Conservation (phyloP, 2,797 vertebrate genomes). For the Lithobates pipiens region DNA sequence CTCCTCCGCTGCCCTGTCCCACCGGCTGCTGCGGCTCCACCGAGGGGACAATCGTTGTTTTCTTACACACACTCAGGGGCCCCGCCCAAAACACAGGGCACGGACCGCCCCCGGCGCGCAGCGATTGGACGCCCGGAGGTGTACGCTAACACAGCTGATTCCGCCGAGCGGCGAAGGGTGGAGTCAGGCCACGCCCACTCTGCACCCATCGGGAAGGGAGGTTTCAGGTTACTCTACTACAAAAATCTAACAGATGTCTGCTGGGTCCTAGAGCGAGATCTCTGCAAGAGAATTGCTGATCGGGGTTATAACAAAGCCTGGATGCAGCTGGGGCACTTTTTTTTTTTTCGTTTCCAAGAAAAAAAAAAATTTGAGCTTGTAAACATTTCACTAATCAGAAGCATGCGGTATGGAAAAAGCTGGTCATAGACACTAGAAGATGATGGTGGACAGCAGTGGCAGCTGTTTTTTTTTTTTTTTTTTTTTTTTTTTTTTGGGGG, state of each 20-base stretch:
- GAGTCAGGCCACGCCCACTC: neutral
- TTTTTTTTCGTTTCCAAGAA: too few relatives aligned
- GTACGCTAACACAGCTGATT: neutral
- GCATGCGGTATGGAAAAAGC: neutral
- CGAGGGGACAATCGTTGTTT: conserved; percentile 1
- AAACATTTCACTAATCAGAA: neutral
- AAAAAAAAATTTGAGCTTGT: neutral
- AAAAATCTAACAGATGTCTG: neutral
- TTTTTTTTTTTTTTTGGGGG: too few relatives aligned
- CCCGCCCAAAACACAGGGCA: neutral
- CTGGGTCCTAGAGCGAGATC: neutral
- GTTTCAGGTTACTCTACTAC: neutral
- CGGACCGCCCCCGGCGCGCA: neutral
- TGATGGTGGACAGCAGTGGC: too few relatives aligned
- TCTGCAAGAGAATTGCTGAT: neutral
- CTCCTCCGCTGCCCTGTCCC: neutral
- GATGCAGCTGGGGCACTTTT: neutral
- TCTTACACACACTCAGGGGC: neutral
- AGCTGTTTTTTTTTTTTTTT: too few relatives aligned
- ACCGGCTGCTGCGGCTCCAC: neutral
- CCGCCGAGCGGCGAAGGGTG: neutral
- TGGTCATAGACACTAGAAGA: neutral
- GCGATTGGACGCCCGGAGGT: neutral
- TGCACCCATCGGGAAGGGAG: too few relatives aligned
- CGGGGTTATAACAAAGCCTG: neutral